Base-by-base conservation (phyloP, 2,888 invertebrate species). In the Eledona agricola region DNA sequence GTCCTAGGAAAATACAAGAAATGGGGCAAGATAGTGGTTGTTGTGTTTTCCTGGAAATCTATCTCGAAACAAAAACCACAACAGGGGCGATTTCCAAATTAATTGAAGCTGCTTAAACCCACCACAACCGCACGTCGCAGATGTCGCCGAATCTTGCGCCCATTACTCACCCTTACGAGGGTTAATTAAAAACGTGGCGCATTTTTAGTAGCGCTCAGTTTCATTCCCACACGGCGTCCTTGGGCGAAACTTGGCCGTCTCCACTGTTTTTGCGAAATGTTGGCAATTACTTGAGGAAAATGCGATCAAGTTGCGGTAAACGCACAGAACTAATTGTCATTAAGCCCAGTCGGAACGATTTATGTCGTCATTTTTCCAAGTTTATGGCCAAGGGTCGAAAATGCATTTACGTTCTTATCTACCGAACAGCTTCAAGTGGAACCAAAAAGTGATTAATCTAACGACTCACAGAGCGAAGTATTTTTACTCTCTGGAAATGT, bases 121-220 rank as follows among this genome's bases (percentile, higher is more conserved):
- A 15, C 22, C 16, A 15, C 29, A 35, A 51, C 55, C 51, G 28
- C 51, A 42, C 51, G 37, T 49, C 37, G 28, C 56, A 52, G 51
- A 56, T 56, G 49, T 17, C 35, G 46, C 28, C 49, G 51, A 52
- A 52, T 52, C 51, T 56, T 51, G 53, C 23, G 20, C 28, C 26
- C 57, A 62, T 62, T 59, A 59, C 55, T 59, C 58, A 62, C 58
- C 37, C 42, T n/a, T n/a, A n/a, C 25, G 43, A 40, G 53, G 50
- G 47, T 49, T 35, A 45, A 45, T 31, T 11, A n/a, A 31, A 10
- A 31, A 31, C 19, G 3, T n/a, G 9, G 13, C 4, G 7, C 19
- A 11, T n/a, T 17, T 28, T 31, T 26, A 23, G 29, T 6, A 45
- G 28, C 29, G 17, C 34, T 34, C 11, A 10, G 35, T 26, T 20